A percentile compares a stretch with the other conserved stretches of the same genome.
Conservation (phyloP, 1,140 invertebrate genomes). For the Bombus sylvicola region DNA sequence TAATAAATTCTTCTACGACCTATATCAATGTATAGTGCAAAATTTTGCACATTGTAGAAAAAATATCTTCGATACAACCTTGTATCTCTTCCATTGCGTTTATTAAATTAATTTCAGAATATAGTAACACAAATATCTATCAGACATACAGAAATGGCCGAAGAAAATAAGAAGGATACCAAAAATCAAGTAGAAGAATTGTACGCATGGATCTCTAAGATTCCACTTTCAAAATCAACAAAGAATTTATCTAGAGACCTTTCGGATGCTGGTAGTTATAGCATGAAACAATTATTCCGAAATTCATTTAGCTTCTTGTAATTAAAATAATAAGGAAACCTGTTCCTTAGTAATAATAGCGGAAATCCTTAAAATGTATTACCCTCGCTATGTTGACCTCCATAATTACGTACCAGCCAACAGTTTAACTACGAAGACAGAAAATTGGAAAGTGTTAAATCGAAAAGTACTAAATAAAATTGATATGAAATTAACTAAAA, state of each 20-base stretch:
- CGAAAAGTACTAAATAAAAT: constrained; percentile 86
- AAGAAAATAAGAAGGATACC: constrained; percentile 20
- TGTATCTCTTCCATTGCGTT: background rate
- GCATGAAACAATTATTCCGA: background rate
- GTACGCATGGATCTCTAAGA: constrained; percentile 85
- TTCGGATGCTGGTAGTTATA: constrained; percentile 85
- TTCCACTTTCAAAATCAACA: constrained; percentile 84
- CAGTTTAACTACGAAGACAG: constrained; percentile 84
- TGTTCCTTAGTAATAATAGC: constrained; percentile 84
- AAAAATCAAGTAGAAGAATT: constrained; percentile 70
- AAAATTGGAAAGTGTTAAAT: constrained; percentile 89
- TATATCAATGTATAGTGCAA: constrained; percentile 2
- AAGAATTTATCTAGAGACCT: constrained; percentile 87
- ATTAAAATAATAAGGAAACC: constrained; percentile 10
- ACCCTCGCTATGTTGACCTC: constrained; percentile 87
- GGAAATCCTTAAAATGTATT: constrained; percentile 86
- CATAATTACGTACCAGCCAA: constrained; percentile 88
- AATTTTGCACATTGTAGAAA: background rate
- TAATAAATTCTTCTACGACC: background rate
- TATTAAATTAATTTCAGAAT: background rate
- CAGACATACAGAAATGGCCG: constrained; percentile 37
- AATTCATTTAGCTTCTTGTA: background rate
- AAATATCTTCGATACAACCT: constrained; percentile 17
- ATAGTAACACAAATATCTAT: background rate
- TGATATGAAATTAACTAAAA: constrained; percentile 82